Conservation (phyloP, 2,797 vertebrate genomes). For the Anguilla pacifica region DNA sequence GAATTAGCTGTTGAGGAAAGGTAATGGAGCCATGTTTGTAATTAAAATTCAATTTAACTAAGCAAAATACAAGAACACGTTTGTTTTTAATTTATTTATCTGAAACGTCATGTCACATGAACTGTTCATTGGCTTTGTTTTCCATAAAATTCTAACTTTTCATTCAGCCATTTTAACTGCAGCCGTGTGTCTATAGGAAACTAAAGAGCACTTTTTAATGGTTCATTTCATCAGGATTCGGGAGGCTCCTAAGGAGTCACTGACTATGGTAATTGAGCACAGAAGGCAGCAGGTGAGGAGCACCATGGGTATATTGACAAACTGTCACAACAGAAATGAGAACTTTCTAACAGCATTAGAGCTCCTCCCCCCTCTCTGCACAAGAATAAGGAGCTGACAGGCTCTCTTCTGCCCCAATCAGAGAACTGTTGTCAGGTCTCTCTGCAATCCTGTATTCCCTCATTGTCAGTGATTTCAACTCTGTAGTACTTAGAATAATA, state of each 20-base stretch:
- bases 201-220: conserved; percentile 29
- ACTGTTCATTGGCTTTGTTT: background rate
- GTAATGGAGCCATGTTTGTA: conserved; percentile 3
- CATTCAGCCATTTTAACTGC: conserved; percentile 23
- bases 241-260: conserved; percentile 31
- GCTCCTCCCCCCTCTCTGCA: conserved; percentile 49
- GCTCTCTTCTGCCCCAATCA: background rate
- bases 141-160: conserved; percentile 13
- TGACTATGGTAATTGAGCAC: conserved; percentile 59
- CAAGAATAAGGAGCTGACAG: conserved; percentile 29
- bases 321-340: conserved; percentile 72
- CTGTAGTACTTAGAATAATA: background rate
- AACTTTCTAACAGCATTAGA: conserved; percentile 66
- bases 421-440: background rate
- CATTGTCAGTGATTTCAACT: background rate
- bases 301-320: conserved; percentile 68
- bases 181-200: conserved; percentile 15
- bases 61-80: background rate
- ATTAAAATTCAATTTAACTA: conserved; percentile 11
- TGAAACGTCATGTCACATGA: background rate
- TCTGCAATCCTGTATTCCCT: background rate
- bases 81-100: background rate
- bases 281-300: conserved; percentile 53
- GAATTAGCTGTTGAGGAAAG: conserved; percentile 15
- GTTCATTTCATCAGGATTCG: conserved; percentile 48